phyloP scores from a whole-genome alignment of 2,113 vertebrate species.

The Anthoscopus minutus region DNA sequence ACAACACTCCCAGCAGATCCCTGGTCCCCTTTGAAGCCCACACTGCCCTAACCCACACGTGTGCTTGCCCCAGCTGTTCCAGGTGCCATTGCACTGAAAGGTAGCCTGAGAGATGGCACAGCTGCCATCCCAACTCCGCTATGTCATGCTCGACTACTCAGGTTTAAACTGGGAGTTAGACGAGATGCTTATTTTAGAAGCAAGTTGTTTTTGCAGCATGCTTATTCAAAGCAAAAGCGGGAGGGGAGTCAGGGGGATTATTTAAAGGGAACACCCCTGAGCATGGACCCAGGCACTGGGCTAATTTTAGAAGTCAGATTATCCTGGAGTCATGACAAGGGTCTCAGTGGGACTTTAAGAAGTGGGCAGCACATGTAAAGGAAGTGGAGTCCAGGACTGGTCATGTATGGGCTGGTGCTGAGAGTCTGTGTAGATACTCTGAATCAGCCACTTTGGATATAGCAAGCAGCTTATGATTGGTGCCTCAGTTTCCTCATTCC shows the following conservation, averaged over 20 bases:
- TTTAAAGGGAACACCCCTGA: conserved; percentile 58
- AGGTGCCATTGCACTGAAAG: not conserved
- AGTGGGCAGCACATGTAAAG: not conserved
- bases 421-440: not conserved
- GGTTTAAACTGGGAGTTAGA: conserved; percentile 60
- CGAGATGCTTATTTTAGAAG: conserved; percentile 69
- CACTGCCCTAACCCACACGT: accelerated
- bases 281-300: not conserved
- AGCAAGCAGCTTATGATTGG: not conserved
- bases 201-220: conserved; percentile 62
- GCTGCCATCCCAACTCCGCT: conserved; percentile 30
- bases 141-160: conserved; percentile 53
- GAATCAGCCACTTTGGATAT: not conserved
- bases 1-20: not conserved
- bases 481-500: not conserved
- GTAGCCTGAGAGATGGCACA: not conserved
- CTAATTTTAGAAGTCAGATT: conserved; percentile 33
- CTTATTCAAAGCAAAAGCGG: not conserved
- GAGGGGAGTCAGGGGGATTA: not conserved
- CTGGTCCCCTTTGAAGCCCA: not conserved
- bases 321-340: not conserved
- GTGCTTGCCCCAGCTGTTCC: not conserved
- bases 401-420: not conserved
- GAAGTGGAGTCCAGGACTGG: not conserved
- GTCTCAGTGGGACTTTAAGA: not conserved